Evolutionary conservation across 2,113 vertebrate genomes (phyloP).

Genomic region (Diadophis punctatus): DNA sequence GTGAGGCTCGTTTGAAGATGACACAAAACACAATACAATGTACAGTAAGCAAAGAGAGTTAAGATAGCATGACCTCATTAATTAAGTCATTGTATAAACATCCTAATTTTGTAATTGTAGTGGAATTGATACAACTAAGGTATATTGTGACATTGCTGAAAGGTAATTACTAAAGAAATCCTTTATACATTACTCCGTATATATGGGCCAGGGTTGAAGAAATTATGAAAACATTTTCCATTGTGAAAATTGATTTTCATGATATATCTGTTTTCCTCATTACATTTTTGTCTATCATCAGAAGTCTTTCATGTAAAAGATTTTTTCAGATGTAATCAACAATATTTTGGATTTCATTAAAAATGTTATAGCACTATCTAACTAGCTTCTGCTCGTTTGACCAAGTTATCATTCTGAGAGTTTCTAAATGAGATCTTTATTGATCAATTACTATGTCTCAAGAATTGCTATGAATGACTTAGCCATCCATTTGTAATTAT

Average conservation of each 20-base stretch:
- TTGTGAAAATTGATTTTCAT: not conserved
- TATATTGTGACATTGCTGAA: not conserved
- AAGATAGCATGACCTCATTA: conserved; percentile 41
- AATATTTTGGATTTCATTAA: not conserved
- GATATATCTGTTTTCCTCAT: not conserved
- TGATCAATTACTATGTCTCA: not conserved
- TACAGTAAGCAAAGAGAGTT: conserved; percentile 38
- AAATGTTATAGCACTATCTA: not conserved
- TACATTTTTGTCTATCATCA: not conserved
- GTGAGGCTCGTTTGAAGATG: conserved; percentile 22
- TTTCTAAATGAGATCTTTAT: not conserved
- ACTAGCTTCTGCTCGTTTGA: not conserved
- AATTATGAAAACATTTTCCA: not conserved
- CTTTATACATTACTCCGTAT: not conserved
- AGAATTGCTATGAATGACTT: not conserved
- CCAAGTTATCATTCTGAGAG: not conserved
- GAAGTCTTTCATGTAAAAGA: not conserved
- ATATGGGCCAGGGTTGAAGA: not conserved
- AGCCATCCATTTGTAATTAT: not conserved
- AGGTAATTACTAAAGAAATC: not conserved
- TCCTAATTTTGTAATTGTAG: conserved; percentile 14
- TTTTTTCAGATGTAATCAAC: not conserved
- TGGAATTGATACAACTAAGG: not conserved
- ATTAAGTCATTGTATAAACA: conserved; percentile 26
- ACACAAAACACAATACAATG: conserved; percentile 50